phyloP scores from a whole-genome alignment of 2,797 vertebrate genomes.

The Sebastiscus tertius region DNA sequence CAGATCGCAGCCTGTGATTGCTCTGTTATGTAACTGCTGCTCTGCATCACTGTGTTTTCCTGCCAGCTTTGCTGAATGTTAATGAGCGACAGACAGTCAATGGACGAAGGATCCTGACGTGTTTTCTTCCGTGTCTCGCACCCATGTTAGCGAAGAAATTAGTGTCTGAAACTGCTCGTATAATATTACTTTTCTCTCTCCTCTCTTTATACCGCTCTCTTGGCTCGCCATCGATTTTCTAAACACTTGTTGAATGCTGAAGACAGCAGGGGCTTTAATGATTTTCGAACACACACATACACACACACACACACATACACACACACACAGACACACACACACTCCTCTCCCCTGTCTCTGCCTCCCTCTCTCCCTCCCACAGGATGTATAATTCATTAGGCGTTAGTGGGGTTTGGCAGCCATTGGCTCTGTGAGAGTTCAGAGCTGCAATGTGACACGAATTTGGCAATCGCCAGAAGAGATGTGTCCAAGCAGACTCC shows the following conservation, averaged over 20 bases:
- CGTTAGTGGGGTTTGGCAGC: slow-evolving; percentile 62
- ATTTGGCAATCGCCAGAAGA: slow-evolving; percentile 63
- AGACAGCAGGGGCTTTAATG: slow-evolving; percentile 46
- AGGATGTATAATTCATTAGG: slow-evolving; percentile 72
- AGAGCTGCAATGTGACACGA: slow-evolving; percentile 65
- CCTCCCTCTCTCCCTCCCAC: slow-evolving; percentile 30
- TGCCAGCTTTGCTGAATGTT: slow-evolving; percentile 52
- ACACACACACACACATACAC: background rate
- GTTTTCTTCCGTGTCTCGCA: slow-evolving; percentile 33
- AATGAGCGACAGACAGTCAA: slow-evolving; percentile 37
- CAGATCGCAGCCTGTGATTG: slow-evolving; percentile 12
- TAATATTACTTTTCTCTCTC: background rate
- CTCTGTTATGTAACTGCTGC: slow-evolving; percentile 43
- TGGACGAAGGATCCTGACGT: background rate
- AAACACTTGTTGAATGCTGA: slow-evolving; percentile 59
- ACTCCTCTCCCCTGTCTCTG: slow-evolving; percentile 7
- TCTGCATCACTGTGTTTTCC: slow-evolving; percentile 15
- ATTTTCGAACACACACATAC: slow-evolving; percentile 19
- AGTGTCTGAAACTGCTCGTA: slow-evolving; percentile 16
- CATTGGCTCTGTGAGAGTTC: slow-evolving; percentile 46
- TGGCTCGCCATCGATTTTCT: slow-evolving; percentile 40
- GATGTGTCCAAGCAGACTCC: slow-evolving; percentile 36
- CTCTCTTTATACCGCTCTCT: slow-evolving; percentile 14
- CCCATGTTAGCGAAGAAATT: slow-evolving; percentile 24
- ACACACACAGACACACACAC: background rate